Conservation (phyloP, 2,113 vertebrate species). For the Struthio camelus region DNA sequence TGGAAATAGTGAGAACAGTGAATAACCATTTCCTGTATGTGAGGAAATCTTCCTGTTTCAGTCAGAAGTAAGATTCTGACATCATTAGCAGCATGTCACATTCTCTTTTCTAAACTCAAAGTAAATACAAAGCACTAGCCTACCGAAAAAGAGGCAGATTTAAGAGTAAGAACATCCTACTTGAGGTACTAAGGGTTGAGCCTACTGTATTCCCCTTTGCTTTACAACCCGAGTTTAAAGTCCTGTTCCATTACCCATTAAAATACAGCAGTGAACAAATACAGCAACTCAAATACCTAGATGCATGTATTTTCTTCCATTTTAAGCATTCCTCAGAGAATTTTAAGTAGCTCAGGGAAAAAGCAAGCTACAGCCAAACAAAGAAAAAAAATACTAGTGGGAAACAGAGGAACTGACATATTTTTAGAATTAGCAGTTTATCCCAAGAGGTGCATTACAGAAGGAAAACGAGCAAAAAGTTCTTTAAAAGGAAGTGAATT, state of each 20-base stretch:
- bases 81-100: neutral
- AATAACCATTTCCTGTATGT: neutral
- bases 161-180: neutral
- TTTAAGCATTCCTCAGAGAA: slow-evolving; percentile 20
- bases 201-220: neutral
- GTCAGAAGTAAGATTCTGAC: neutral
- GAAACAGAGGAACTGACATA: slow-evolving; percentile 54
- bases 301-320: neutral
- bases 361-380: slow-evolving; percentile 33
- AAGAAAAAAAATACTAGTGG: slow-evolving; percentile 5
- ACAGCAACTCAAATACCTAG: slow-evolving; percentile 3
- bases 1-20: neutral
- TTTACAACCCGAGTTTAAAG: neutral
- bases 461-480: slow-evolving; percentile 61
- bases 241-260: neutral
- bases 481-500: slow-evolving; percentile 58
- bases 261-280: slow-evolving; percentile 29
- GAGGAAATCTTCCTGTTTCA: neutral
- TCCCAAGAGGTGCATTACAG: slow-evolving; percentile 63
- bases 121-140: neutral
- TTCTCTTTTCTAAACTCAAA: neutral
- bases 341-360: slow-evolving; percentile 34
- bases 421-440: slow-evolving; percentile 67
- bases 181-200: neutral
- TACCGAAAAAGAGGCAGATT: neutral